These are phyloP conservation scores for Acanthacorydalis orientalis DNA, from an alignment of 2,888 invertebrate genomes.

Conservation along the genomic window DNA sequence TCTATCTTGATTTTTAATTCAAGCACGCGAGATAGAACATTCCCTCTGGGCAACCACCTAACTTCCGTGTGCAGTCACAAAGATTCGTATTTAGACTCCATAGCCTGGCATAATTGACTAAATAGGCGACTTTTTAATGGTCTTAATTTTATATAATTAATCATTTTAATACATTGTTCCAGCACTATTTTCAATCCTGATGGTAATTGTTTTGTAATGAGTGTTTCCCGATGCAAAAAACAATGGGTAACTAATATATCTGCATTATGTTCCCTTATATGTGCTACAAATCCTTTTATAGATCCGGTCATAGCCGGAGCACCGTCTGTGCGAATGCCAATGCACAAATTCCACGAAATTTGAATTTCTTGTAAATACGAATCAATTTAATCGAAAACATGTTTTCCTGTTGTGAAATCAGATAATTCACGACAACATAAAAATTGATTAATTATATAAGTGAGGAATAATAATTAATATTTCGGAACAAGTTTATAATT, in stretches of 20 bases:
- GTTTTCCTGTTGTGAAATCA: neutral
- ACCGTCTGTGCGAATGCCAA: neutral
- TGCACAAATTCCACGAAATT: neutral
- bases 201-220: constrained; percentile 12
- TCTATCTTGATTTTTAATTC: no score
- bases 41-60: constrained; percentile 12
- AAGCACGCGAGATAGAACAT: constrained; percentile 11
- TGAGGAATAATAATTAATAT: no score
- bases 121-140: constrained; percentile 13
- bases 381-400: neutral
- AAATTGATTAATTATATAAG: neutral
- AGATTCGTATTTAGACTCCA: constrained; percentile 12
- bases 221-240: constrained; percentile 10
- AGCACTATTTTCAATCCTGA: constrained; percentile 13
- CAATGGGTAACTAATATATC: neutral
- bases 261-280: neutral
- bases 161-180: constrained; percentile 12
- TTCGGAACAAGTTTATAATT: no score
- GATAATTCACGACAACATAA: neutral
- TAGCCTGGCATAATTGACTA: no score
- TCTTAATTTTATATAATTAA: constrained; percentile 14
- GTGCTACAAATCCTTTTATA: neutral
- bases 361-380: neutral
- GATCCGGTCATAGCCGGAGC: neutral
- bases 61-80: constrained; percentile 13